A percentile compares a stretch with the other conserved stretches of the same genome.
Conservation (phyloP, 1,140 invertebrate species). For the Trialeurodes vaporariorum region DNA sequence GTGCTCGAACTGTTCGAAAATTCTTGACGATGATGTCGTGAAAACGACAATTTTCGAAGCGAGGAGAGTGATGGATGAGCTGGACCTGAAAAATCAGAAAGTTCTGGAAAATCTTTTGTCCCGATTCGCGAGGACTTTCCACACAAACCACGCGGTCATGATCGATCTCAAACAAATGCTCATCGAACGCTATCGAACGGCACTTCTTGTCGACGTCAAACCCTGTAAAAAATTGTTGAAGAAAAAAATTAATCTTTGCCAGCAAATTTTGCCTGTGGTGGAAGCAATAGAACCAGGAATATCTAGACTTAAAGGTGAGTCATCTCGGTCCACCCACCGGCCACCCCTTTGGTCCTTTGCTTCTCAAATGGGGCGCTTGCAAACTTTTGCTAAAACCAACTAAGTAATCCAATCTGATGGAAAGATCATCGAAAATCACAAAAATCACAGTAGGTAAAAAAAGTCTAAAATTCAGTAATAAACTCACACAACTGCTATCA, state of each 20-base stretch:
- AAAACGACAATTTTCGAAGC: constrained; percentile 29
- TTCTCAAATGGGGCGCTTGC: no score
- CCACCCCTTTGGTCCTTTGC: no score
- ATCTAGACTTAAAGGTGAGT: neutral
- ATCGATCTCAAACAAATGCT: constrained; percentile 53
- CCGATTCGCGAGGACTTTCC: constrained; percentile 42
- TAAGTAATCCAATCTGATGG: no score
- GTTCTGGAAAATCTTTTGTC: constrained; percentile 41
- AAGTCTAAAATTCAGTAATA: no score
- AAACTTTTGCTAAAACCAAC: no score
- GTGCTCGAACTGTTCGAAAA: constrained; percentile 30
- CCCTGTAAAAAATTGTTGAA: constrained; percentile 43
- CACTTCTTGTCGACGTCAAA: constrained; percentile 36
- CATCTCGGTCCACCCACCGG: no score
- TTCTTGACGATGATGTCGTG: constrained; percentile 31
- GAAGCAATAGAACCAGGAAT: constrained; percentile 53
- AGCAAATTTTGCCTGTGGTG: constrained; percentile 49
- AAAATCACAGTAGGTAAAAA: no score
- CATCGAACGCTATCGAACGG: constrained; percentile 42
- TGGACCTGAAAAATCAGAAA: neutral
- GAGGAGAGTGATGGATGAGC: neutral
- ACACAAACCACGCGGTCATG: constrained; percentile 50
- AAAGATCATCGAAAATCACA: no score
- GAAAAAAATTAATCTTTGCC: constrained; percentile 49
- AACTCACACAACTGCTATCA: no score